Evolutionary conservation across 2,888 invertebrate genomes (phyloP).

Genomic region (Neelides folsomi): DNA sequence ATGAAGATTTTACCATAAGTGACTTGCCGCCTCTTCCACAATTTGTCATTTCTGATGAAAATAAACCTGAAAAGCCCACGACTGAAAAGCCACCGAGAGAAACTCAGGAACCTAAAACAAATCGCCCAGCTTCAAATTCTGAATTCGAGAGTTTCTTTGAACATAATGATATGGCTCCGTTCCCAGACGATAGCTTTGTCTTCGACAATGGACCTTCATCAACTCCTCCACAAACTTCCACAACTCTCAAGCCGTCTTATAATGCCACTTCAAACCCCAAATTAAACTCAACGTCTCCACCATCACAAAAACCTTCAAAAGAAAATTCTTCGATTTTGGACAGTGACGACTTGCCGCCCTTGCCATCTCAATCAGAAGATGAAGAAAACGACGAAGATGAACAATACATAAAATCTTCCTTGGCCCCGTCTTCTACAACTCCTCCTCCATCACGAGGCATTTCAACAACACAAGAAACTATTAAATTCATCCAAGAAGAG

Average conservation of each 20-base stretch:
- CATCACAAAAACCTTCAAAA: background rate
- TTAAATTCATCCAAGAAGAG: background rate
- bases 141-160: background rate
- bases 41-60: no score
- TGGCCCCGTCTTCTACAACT: background rate
- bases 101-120: no score
- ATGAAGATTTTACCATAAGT: no score
- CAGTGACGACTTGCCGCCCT: background rate
- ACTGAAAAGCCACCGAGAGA: no score
- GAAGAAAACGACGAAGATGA: background rate
- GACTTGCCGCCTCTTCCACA: no score
- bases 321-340: background rate
- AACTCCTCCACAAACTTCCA: no score
- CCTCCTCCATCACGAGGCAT: background rate
- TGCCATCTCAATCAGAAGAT: background rate
- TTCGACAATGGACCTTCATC: no score
- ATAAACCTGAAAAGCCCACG: no score
- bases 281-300: background rate
- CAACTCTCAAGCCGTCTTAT: no score
- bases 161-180: background rate
- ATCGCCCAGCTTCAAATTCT: no score
- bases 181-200: background rate
- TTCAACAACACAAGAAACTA: background rate
- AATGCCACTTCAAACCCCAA: no score
- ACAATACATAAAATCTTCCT: background rate